Conservation (phyloP, 2,797 vertebrate species). For the Leptodactylus fallax region DNA sequence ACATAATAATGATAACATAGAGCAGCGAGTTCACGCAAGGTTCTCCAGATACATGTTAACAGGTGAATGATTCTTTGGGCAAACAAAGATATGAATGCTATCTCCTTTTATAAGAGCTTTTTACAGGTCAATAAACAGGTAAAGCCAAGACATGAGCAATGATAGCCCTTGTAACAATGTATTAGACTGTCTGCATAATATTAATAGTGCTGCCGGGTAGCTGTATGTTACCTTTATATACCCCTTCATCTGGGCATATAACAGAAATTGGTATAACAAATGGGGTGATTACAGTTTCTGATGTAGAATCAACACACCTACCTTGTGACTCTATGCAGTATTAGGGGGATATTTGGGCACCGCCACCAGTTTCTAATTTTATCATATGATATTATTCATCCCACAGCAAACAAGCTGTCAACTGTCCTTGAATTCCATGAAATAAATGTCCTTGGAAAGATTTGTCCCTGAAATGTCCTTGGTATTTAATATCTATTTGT, state of each 20-base stretch:
- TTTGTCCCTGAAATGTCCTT: neutral
- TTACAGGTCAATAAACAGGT: conserved; percentile 23
- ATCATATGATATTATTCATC: neutral
- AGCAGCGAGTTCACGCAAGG: neutral
- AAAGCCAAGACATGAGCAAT: conserved; percentile 15
- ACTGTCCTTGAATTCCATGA: neutral
- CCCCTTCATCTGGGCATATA: neutral
- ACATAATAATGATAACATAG: neutral
- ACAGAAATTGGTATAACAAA: too few species aligned
- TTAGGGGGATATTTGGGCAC: neutral
- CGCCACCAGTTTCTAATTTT: neutral
- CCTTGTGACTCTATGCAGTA: neutral
- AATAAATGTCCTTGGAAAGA: neutral
- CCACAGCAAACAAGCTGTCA: neutral
- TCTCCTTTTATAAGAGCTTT: neutral
- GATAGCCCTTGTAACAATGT: neutral
- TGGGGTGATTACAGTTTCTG: too few species aligned
- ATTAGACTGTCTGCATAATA: neutral
- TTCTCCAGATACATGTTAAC: neutral
- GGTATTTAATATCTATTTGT: neutral
- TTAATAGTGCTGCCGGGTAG: neutral
- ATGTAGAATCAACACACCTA: neutral
- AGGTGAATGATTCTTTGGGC: neutral
- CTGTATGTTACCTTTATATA: neutral
- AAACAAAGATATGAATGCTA: neutral